Percentiles rank a stretch among this genome's conserved stretches.
phyloP scores from a whole-genome alignment of 2,113 vertebrate genomes.

The Ceyx cyanopectus region DNA sequence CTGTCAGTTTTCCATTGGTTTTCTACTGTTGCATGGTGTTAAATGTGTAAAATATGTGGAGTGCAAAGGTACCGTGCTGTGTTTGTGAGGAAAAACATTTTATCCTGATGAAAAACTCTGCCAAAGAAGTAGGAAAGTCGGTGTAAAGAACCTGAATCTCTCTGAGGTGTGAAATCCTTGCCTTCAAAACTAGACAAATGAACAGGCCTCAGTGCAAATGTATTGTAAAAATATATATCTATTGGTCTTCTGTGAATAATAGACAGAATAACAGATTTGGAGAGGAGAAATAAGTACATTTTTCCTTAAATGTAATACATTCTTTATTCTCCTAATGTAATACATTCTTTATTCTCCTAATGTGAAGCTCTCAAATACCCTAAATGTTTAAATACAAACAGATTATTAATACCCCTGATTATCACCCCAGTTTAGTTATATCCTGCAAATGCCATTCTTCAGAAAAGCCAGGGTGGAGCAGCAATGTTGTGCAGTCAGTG shows the following conservation, averaged over 20 bases:
- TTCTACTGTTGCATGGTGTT: background rate
- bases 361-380: background rate
- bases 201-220: background rate
- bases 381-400: background rate
- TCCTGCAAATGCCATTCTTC: background rate
- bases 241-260: background rate
- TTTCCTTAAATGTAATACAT: background rate
- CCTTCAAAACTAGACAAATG: background rate
- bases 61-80: background rate
- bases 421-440: background rate
- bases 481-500: fast-evolving
- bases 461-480: background rate
- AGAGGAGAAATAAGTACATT: background rate
- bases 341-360: background rate
- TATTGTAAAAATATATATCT: background rate
- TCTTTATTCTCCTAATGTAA: background rate
- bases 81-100: background rate
- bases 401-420: background rate
- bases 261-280: background rate
- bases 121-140: background rate
- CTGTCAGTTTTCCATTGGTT: background rate
- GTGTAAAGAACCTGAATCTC: background rate
- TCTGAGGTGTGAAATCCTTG: background rate
- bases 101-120: background rate
- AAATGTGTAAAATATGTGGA: background rate